A percentile compares a stretch with the other conserved stretches of the same genome.
Evolutionary conservation across 2,888 invertebrate species (phyloP).

Genomic region (Drosophila merina): DNA sequence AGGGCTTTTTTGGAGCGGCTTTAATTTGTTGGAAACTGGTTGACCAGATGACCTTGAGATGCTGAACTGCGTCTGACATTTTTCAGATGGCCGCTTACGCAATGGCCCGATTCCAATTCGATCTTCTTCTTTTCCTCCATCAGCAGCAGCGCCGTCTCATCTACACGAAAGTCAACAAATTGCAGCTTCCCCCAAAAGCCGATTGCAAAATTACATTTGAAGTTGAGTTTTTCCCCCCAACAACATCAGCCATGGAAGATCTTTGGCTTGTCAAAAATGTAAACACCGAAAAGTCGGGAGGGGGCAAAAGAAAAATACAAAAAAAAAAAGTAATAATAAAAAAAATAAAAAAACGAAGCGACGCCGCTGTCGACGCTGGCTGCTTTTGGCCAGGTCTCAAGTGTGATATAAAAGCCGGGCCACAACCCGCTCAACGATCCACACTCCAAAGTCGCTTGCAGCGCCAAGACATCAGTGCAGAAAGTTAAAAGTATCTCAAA

Average conservation of each 20-base stretch:
- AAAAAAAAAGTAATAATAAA: constrained; percentile 2
- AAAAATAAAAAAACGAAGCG: constrained; percentile 24
- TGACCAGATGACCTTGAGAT: constrained; percentile 71
- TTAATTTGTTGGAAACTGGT: constrained; percentile 41
- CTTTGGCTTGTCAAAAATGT: constrained; percentile 49
- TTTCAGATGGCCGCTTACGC: constrained; percentile 44
- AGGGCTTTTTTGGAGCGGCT: constrained; percentile 36
- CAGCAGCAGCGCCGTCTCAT: neutral
- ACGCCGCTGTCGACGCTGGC: constrained; percentile 24
- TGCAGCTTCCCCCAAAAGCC: constrained; percentile 20
- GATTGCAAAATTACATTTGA: constrained; percentile 51
- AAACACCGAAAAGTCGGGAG: constrained; percentile 37
- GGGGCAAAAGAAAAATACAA: neutral
- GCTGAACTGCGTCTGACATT: constrained; percentile 15
- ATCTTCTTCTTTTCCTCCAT: constrained; percentile 22
- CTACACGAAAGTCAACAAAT: constrained; percentile 39
- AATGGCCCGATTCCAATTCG: constrained; percentile 39
- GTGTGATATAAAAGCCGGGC: constrained; percentile 81
- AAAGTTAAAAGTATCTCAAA: constrained; percentile 27
- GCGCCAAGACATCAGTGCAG: constrained; percentile 66
- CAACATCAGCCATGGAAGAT: constrained; percentile 17
- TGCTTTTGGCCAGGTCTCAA: constrained; percentile 56
- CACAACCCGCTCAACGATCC: constrained; percentile 64
- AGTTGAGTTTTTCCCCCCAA: constrained; percentile 33
- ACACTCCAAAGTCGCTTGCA: constrained; percentile 82